Evolutionary conservation across 2,797 vertebrate species (phyloP).

Genomic region (Xiphophorus birchmanni): DNA sequence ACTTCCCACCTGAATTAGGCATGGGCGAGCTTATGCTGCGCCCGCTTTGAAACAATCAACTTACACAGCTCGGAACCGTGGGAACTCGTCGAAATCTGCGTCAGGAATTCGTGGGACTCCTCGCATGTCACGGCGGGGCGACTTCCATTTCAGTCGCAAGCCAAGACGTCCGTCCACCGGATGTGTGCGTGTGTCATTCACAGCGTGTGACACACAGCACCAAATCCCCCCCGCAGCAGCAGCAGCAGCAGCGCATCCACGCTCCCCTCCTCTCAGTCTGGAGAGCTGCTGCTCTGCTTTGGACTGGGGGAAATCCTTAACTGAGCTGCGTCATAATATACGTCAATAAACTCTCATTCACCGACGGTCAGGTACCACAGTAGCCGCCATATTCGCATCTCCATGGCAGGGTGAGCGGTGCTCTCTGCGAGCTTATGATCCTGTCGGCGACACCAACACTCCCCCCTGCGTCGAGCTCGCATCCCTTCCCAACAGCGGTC

Average conservation of each 20-base stretch:
- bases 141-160: constrained; percentile 21
- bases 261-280: constrained; percentile 32
- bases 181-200: constrained; percentile 37
- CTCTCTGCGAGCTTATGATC: constrained; percentile 69
- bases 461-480: constrained; percentile 42
- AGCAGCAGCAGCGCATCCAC: constrained; percentile 4
- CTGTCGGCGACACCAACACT: constrained; percentile 57
- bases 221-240: background rate
- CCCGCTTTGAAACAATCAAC: constrained; percentile 57
- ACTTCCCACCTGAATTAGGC: constrained; percentile 65
- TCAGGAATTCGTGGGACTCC: constrained; percentile 17
- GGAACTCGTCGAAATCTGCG: constrained; percentile 15
- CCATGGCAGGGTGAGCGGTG: constrained; percentile 76
- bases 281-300: constrained; percentile 59
- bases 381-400: constrained; percentile 86
- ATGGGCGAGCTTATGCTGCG: constrained; percentile 65
- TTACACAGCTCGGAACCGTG: constrained; percentile 43
- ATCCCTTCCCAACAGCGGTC: constrained; percentile 36
- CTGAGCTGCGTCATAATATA: constrained; percentile 83
- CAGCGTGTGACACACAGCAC: constrained; percentile 21
- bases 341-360: constrained; percentile 83
- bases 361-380: constrained; percentile 80
- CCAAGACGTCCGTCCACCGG: constrained; percentile 34
- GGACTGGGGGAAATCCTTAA: constrained; percentile 84
- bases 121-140: constrained; percentile 6